phyloP scores from a whole-genome alignment of 2,113 vertebrate species.

The Ornithorhynchus anatinus region DNA sequence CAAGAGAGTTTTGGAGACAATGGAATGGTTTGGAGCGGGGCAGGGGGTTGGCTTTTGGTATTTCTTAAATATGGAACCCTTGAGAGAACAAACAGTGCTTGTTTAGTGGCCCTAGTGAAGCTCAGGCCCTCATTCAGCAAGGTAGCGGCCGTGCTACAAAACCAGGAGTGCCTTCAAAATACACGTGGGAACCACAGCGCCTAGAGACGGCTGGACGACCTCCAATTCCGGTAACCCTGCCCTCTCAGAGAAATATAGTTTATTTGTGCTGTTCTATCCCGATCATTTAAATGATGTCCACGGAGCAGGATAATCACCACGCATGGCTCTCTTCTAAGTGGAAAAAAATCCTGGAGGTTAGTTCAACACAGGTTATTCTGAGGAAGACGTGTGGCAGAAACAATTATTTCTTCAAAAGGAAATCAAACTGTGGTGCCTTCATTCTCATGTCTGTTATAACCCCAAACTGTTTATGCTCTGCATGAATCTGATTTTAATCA shows the following conservation, averaged over 20 bases:
- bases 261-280: background rate
- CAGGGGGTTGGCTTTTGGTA: too few species aligned
- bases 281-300: background rate
- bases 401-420: slow-evolving; percentile 41
- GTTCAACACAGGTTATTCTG: background rate
- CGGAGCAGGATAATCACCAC: background rate
- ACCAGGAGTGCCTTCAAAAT: too few species aligned
- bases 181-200: too few species aligned
- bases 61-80: background rate
- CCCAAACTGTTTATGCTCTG: slow-evolving; percentile 41
- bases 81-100: background rate
- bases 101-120: background rate
- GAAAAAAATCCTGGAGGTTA: background rate
- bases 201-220: too few species aligned
- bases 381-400: background rate
- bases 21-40: too few species aligned
- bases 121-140: background rate
- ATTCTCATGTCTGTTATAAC: slow-evolving; percentile 32
- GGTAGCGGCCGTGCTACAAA: background rate
- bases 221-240: accelerated
- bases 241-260: background rate
- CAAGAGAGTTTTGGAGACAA: too few species aligned
- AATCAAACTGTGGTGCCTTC: slow-evolving; percentile 29
- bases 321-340: background rate
- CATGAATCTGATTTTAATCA: slow-evolving; percentile 61